Conservation (phyloP, 2,888 invertebrate species). For the Megalurothrips usitatus region DNA sequence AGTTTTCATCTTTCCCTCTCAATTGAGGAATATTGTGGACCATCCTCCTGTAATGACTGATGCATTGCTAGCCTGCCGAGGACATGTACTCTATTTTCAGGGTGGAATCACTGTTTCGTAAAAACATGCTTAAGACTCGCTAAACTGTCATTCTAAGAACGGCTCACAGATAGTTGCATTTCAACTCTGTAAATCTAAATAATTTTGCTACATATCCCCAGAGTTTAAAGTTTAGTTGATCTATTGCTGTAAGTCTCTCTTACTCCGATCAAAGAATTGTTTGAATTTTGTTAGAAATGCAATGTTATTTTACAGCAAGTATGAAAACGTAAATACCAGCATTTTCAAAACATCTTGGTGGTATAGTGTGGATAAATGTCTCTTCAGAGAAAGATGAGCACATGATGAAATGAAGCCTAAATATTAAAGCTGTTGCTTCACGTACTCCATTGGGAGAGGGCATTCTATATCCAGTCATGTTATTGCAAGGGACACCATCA, state of each 20-base stretch:
- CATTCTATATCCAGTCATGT: conserved; percentile 13
- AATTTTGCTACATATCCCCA: too few species aligned
- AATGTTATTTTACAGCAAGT: conserved; percentile 25
- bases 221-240: too few species aligned
- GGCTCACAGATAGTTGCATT: too few species aligned
- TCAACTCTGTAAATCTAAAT: too few species aligned
- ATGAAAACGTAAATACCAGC: conserved; percentile 15
- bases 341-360: conserved; percentile 14
- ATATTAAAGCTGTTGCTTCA: conserved; percentile 20
- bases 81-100: background rate
- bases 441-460: conserved; percentile 14
- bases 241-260: background rate
- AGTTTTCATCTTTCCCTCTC: conserved; percentile 45
- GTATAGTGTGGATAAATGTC: background rate
- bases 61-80: background rate
- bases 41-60: background rate
- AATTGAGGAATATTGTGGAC: background rate
- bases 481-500: conserved; percentile 22
- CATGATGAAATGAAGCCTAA: conserved; percentile 13
- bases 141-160: too few species aligned
- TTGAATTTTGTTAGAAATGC: conserved; percentile 20
- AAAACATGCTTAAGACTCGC: too few species aligned
- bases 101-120: background rate
- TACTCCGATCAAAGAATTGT: background rate
- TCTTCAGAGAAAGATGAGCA: conserved; percentile 15